Conservation (phyloP, 2,888 invertebrate species). For the Lepas anatifera region DNA sequence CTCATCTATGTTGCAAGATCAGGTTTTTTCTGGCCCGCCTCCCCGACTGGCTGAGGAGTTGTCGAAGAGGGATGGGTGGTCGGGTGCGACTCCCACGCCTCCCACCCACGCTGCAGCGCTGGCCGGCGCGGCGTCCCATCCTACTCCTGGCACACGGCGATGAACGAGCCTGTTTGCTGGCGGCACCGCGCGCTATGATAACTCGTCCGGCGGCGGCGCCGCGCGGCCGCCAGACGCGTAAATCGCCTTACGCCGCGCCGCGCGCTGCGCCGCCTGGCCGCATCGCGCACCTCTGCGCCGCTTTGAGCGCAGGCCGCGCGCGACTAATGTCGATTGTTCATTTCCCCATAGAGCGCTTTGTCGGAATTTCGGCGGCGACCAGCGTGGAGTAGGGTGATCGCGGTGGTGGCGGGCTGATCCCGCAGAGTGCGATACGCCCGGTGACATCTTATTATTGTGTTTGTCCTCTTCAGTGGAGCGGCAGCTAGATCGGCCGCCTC, state of each 20-base stretch:
- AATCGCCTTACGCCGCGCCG: conserved; percentile 4
- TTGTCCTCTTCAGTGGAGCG: neutral
- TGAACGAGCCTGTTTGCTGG: neutral
- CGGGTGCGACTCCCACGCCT: too few relatives aligned
- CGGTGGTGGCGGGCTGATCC: neutral
- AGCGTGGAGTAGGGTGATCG: neutral
- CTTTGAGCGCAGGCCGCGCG: conserved; percentile 6
- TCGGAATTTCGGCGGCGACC: neutral
- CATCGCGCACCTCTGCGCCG: neutral
- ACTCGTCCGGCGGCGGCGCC: conserved; percentile 1
- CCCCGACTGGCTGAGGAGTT: too few relatives aligned
- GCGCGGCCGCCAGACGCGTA: neutral
- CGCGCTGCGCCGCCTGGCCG: neutral
- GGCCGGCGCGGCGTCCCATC: neutral
- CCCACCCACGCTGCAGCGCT: neutral
- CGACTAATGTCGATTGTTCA: neutral
- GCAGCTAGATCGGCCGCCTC: neutral
- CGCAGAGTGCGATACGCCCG: neutral
- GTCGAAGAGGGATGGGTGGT: too few relatives aligned
- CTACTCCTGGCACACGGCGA: too few relatives aligned
- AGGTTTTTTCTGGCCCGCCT: too few relatives aligned
- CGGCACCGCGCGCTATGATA: neutral
- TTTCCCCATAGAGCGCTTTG: neutral
- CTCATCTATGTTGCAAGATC: too few relatives aligned
- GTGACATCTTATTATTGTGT: conserved; percentile 12